Conservation (phyloP, 2,888 invertebrate species). For the Polyploca ridens region DNA sequence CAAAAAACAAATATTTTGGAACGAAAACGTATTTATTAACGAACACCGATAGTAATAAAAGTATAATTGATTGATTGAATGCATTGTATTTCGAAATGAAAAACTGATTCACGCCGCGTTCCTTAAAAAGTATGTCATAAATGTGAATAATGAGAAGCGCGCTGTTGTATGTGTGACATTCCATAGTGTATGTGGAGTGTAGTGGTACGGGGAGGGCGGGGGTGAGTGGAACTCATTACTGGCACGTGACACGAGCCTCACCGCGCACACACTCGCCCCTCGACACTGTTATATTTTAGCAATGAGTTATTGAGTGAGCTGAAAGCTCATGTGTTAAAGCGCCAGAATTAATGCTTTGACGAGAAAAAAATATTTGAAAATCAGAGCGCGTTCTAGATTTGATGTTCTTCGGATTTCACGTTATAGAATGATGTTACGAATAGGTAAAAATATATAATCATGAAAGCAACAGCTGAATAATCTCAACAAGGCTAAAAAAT, state of each 20-base stretch:
- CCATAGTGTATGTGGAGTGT: constrained; percentile 55
- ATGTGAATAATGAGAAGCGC: constrained; percentile 75
- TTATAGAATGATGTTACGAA: too few species aligned
- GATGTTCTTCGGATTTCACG: too few species aligned
- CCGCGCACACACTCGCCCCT: constrained; percentile 59
- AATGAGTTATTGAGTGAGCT: constrained; percentile 82
- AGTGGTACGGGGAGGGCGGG: constrained; percentile 50
- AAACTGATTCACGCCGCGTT: constrained; percentile 22
- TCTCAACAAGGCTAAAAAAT: too few species aligned
- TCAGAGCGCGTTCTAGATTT: too few species aligned
- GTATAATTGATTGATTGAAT: too few species aligned
- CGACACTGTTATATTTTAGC: constrained; percentile 71
- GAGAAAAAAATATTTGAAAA: constrained; percentile 33
- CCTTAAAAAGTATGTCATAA: constrained; percentile 60
- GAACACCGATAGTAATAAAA: not conserved
- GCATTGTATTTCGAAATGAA: constrained; percentile 10
- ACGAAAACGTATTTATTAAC: not conserved
- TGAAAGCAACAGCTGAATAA: too few species aligned
- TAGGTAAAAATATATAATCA: too few species aligned
- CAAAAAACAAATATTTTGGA: too few species aligned
- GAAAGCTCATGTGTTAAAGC: constrained; percentile 73
- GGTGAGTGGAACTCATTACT: constrained; percentile 77
- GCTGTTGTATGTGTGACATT: constrained; percentile 78
- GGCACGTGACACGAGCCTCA: constrained; percentile 79
- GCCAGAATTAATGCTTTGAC: constrained; percentile 54